Conservation (phyloP, 2,113 vertebrate species). For the Dasyurus viverrinus region DNA sequence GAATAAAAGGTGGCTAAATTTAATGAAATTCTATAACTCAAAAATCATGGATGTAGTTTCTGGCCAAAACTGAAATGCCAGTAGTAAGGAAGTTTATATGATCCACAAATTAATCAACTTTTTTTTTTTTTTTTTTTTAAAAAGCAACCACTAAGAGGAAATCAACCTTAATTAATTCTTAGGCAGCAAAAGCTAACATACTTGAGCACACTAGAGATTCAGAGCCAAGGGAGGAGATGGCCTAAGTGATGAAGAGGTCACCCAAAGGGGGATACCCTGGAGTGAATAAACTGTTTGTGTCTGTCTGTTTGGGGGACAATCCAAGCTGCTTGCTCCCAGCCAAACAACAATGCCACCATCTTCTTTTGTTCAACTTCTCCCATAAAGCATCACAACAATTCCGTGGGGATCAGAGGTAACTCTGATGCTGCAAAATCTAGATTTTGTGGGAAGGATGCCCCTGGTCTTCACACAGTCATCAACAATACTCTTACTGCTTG, state of each 20-base stretch:
- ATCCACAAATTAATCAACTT: neutral
- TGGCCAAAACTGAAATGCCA: neutral
- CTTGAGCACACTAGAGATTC: neutral
- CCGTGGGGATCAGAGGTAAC: neutral
- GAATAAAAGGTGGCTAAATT: conserved; percentile 1
- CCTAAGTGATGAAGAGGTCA: neutral
- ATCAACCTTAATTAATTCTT: neutral
- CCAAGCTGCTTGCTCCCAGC: neutral
- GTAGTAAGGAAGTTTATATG: neutral
- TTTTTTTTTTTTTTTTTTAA: too few relatives aligned
- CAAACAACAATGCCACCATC: neutral
- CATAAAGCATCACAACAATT: neutral
- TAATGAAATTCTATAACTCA: neutral
- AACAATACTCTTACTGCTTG: neutral
- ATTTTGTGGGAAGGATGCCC: conserved; percentile 5
- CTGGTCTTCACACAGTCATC: neutral
- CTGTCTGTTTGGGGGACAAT: conserved; percentile 14
- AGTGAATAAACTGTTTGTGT: neutral
- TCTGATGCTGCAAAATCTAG: neutral
- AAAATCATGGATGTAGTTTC: conserved; percentile 14
- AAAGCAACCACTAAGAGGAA: conserved; percentile 5
- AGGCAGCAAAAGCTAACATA: neutral
- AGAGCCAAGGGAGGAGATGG: neutral
- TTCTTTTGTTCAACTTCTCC: conserved; percentile 17
- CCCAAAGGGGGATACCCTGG: conserved; percentile 1